Evolutionary conservation across 2,888 invertebrate species (phyloP).

Genomic region (Acrocyrtus sp.): DNA sequence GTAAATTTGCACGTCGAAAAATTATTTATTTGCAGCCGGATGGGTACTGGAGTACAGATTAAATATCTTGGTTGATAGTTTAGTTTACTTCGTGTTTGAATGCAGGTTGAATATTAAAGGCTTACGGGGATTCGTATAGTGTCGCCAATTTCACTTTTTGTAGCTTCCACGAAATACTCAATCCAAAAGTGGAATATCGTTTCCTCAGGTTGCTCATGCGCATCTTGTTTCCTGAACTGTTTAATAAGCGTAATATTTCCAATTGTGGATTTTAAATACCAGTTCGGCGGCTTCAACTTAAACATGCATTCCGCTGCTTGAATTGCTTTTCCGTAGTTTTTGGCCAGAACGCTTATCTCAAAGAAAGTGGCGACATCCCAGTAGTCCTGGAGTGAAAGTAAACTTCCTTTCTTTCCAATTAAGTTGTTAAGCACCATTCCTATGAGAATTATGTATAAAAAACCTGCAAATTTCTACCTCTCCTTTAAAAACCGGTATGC

Average conservation of each 20-base stretch:
- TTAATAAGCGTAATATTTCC: conserved; percentile 95
- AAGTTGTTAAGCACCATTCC: conserved; percentile 95
- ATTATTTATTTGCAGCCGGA: too few relatives aligned
- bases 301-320: conserved; percentile 97
- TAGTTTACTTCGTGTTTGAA: too few relatives aligned
- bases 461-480: too few relatives aligned
- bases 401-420: conserved; percentile 96
- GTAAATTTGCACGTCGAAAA: conserved; percentile 21
- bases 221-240: conserved; percentile 84
- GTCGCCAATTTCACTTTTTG: conserved; percentile 81
- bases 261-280: conserved; percentile 97
- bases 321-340: conserved; percentile 96
- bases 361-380: conserved; percentile 99
- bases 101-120: too few relatives aligned
- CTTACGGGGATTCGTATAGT: conserved; percentile 90
- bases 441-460: too few relatives aligned
- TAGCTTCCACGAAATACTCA: conserved; percentile 97
- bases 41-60: too few relatives aligned
- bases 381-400: conserved; percentile 92
- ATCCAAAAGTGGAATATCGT: conserved; percentile 97
- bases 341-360: conserved; percentile 96
- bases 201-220: conserved; percentile 80
- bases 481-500: too few relatives aligned
- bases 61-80: too few relatives aligned
- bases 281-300: conserved; percentile 87